These are phyloP conservation scores for Herpetotheres cachinnans DNA, from an alignment of 2,113 vertebrate genomes.

Conservation along the genomic window DNA sequence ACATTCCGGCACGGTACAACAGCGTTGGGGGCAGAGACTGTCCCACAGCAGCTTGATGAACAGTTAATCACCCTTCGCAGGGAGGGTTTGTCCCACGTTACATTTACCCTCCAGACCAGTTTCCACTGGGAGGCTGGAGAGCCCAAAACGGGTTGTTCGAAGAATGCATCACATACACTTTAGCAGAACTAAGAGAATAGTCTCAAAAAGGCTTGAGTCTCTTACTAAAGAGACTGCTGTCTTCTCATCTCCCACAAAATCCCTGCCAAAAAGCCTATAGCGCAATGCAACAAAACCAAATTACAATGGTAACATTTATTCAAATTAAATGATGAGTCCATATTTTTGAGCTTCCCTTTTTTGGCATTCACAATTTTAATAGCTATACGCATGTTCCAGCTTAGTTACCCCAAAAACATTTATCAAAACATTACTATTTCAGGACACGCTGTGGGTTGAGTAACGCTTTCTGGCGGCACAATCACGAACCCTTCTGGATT, in stretches of 20 bases:
- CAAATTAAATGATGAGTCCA: background rate
- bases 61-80: fast-evolving
- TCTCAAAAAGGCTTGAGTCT: background rate
- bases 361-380: background rate
- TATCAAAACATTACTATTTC: background rate
- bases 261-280: background rate
- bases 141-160: background rate
- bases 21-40: background rate
- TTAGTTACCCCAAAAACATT: background rate
- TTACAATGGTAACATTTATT: background rate
- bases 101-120: background rate
- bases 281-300: background rate
- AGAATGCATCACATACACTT: background rate
- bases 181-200: background rate
- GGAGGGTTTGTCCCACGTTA: background rate
- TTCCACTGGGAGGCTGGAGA: background rate
- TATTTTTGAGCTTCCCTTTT: background rate
- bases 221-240: background rate
- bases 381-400: background rate
- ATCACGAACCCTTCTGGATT: background rate
- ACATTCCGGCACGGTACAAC: background rate
- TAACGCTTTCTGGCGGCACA: background rate
- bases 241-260: background rate
- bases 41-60: background rate
- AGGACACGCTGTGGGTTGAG: background rate